Percentiles rank a stretch among this genome's conserved stretches.
These are phyloP conservation scores for Dufourea novaeangliae DNA, from an alignment of 1,140 invertebrate genomes.

Conservation along the genomic window DNA sequence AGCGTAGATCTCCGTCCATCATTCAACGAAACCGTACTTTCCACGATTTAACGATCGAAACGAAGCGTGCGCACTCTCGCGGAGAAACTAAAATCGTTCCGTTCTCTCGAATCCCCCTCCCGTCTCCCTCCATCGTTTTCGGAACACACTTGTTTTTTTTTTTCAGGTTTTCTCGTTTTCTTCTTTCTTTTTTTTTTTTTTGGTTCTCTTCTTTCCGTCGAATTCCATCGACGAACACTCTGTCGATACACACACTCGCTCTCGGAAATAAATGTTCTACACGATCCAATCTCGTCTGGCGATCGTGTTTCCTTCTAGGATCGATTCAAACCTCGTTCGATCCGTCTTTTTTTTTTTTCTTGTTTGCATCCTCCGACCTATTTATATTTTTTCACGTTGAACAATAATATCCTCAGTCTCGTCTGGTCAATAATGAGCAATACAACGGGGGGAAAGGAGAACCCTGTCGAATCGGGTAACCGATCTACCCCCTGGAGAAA, in stretches of 20 bases:
- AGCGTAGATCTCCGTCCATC: too few species aligned
- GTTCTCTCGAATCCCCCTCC: neutral
- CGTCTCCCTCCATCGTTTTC: neutral
- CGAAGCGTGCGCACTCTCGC: conserved; percentile 31
- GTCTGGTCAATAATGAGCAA: conserved; percentile 48
- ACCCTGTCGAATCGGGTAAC: too few species aligned
- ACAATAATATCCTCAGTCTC: conserved; percentile 50
- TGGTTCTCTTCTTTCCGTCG: neutral
- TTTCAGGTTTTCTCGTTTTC: neutral
- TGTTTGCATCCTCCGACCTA: conserved; percentile 22
- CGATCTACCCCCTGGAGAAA: conserved; percentile 9
- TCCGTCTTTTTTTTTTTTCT: conserved; percentile 4
- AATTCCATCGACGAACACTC: too few species aligned
- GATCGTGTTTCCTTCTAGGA: too few species aligned
- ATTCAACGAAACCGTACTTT: too few species aligned
- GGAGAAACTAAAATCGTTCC: conserved; percentile 15
- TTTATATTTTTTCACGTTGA: conserved; percentile 35
- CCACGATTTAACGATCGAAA: too few species aligned
- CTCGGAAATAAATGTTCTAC: conserved; percentile 18
- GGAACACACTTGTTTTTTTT: conserved; percentile 2
- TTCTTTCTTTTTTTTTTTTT: neutral
- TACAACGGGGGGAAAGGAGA: conserved; percentile 1
- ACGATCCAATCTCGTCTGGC: too few species aligned
- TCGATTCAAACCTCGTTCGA: too few species aligned
- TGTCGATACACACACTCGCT: conserved; percentile 9